Evolutionary conservation across 1,140 invertebrate species (phyloP).

Genomic region (Cydia fagiglandana): DNA sequence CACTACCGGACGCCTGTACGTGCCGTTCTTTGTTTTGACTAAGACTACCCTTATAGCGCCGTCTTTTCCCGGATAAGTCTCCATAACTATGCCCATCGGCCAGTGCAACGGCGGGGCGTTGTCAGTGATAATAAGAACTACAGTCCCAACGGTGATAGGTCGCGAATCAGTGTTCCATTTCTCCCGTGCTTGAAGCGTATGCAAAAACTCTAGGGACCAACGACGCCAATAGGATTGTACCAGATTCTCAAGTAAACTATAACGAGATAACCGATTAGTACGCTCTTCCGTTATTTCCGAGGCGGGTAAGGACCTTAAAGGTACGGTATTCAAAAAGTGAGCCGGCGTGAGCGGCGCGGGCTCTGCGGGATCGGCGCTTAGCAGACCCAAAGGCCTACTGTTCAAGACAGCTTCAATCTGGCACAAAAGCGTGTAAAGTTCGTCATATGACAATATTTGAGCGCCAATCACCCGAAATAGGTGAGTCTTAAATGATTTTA

Average conservation of each 20-base stretch:
- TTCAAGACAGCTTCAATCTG: conserved; percentile 59
- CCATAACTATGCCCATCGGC: conserved; percentile 40
- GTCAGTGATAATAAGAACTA: conserved; percentile 41
- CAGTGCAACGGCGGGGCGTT: conserved; percentile 36
- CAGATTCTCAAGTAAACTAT: neutral
- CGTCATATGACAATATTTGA: conserved; percentile 48
- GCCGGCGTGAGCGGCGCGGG: conserved; percentile 50
- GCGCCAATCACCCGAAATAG: conserved; percentile 47
- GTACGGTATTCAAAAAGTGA: conserved; percentile 54
- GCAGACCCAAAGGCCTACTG: conserved; percentile 48
- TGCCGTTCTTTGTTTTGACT: conserved; percentile 38
- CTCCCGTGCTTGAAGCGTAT: conserved; percentile 33
- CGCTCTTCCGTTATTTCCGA: neutral
- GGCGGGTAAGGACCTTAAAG: too few relatives aligned
- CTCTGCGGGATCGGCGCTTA: conserved; percentile 47
- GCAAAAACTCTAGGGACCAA: neutral
- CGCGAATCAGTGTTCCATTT: conserved; percentile 38
- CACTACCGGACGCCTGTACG: conserved; percentile 33
- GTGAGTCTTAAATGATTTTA: conserved; percentile 48
- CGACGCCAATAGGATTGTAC: neutral
- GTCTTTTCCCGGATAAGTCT: conserved; percentile 38
- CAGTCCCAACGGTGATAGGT: conserved; percentile 34
- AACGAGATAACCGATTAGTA: neutral
- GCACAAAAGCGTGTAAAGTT: conserved; percentile 41
- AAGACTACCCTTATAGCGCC: conserved; percentile 35